Base-by-base conservation (phyloP, 2,888 invertebrate genomes). In the Philereme transversata region DNA sequence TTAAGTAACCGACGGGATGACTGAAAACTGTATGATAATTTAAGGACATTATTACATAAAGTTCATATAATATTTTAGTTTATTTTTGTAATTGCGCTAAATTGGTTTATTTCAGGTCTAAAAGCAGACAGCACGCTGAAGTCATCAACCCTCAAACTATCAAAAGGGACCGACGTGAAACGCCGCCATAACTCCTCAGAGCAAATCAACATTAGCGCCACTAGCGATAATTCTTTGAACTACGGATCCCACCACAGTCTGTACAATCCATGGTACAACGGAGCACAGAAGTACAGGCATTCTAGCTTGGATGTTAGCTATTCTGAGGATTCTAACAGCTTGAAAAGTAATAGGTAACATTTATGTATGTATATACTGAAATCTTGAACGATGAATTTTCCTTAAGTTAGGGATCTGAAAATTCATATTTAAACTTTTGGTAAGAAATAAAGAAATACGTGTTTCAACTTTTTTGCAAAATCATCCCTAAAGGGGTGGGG, bases 321-420 rank as follows among this genome's bases (percentile, higher is more conserved):
- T 67, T 95, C 95, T 0, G 96, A 96, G 73, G 96, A 95, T 79
- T 95, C 95, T 0, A 93, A 93, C 43, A 96, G 95, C 75, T 94
- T 95, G 80, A 94, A 95, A 59, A 93, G 93, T 72, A 93, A 93
- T 64, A 94, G 94, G 90, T 94, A 93, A 5, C 0, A 4, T 40
- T 6, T 22, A 22, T 22, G 22, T 1, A 1, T 22, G 22, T 22
- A 1, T 22, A 3, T 22, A 22, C 22, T 22, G 3, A 22, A 22
- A 22, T 3, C 22, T 22, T 22, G 22, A 22, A 22, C 22, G 22
- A 22, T 22, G 22, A 22, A 22, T 22, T 22, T 22, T n/a, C n/a
- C n/a, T n/a, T n/a, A n/a, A n/a, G n/a, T n/a, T n/a, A n/a, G n/a
- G n/a, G n/a, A n/a, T n/a, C n/a, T n/a, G n/a, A n/a, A n/a, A n/a